These are phyloP conservation scores for Ischnura elegans DNA, from an alignment of 2,888 invertebrate genomes.

Conservation along the genomic window DNA sequence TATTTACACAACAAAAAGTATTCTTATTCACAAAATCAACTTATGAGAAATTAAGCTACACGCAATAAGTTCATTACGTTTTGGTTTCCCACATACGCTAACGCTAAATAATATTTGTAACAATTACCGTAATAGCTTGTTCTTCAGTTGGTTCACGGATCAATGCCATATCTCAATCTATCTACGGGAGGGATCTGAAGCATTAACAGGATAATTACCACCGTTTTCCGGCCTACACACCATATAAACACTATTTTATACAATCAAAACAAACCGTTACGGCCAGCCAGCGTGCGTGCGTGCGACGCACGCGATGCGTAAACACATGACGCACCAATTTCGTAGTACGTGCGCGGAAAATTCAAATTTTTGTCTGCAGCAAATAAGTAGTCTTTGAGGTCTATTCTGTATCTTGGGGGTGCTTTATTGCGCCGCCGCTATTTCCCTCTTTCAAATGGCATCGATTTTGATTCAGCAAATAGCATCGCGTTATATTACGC, in stretches of 20 bases:
- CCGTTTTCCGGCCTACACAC: neutral
- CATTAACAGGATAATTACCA: neutral
- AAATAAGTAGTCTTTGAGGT: neutral
- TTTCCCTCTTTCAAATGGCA: too few relatives aligned
- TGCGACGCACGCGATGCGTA: neutral
- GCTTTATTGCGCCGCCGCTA: too few relatives aligned
- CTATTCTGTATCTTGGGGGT: too few relatives aligned
- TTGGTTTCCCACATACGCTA: neutral
- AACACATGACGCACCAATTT: neutral
- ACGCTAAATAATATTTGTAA: neutral
- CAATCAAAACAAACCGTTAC: neutral
- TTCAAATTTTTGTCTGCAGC: neutral
- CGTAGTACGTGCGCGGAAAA: constrained; percentile 4
- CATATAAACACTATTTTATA: constrained; percentile 3
- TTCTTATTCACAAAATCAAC: neutral
- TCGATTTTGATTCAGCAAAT: too few relatives aligned
- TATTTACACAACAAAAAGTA: neutral
- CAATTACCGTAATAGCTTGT: constrained; percentile 23
- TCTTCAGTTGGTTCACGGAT: constrained; percentile 24
- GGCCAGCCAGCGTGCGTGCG: neutral
- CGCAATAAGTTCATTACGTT: neutral
- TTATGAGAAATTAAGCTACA: neutral
- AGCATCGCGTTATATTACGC: too few relatives aligned
- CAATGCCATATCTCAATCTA: constrained; percentile 2
- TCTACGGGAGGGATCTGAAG: neutral